A percentile compares a stretch with the other conserved stretches of the same genome.
phyloP scores from a whole-genome alignment of 1,140 invertebrate genomes.

The Bombus waltoni region DNA sequence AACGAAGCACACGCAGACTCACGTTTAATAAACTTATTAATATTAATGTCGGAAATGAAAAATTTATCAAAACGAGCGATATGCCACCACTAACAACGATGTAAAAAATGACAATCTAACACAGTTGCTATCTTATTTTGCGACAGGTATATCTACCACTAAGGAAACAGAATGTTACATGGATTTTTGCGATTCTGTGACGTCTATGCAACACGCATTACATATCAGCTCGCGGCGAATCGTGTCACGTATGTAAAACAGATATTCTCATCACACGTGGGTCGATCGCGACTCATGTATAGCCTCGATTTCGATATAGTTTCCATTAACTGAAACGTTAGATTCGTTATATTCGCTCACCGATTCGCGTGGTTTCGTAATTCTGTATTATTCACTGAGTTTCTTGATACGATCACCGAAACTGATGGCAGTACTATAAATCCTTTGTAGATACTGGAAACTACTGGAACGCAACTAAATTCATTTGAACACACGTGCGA shows the following conservation, averaged over 20 bases:
- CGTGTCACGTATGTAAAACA: constrained; percentile 41
- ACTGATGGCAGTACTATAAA: constrained; percentile 16
- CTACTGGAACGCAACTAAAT: constrained; percentile 45
- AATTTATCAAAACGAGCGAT: not conserved
- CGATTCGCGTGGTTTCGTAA: not conserved
- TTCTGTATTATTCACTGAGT: not conserved
- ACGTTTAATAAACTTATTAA: not conserved
- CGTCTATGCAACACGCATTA: constrained; percentile 1
- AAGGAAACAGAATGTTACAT: constrained; percentile 2
- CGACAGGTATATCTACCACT: not conserved
- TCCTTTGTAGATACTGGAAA: constrained; percentile 48
- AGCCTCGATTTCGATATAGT: not conserved
- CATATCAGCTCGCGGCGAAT: not conserved
- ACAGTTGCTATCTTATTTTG: constrained; percentile 6
- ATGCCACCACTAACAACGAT: not conserved
- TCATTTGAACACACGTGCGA: constrained; percentile 52
- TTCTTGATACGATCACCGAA: not conserved
- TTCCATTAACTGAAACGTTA: not conserved
- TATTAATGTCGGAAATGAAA: not conserved
- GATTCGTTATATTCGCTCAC: constrained; percentile 12
- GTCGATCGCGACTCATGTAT: not conserved
- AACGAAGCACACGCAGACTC: not conserved
- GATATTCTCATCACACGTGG: constrained; percentile 46
- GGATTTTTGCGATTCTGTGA: constrained; percentile 20
- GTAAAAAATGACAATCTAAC: constrained; percentile 1